Evolutionary conservation across 2,888 invertebrate species (phyloP).

Genomic region (Yponomeuta plumbellus): DNA sequence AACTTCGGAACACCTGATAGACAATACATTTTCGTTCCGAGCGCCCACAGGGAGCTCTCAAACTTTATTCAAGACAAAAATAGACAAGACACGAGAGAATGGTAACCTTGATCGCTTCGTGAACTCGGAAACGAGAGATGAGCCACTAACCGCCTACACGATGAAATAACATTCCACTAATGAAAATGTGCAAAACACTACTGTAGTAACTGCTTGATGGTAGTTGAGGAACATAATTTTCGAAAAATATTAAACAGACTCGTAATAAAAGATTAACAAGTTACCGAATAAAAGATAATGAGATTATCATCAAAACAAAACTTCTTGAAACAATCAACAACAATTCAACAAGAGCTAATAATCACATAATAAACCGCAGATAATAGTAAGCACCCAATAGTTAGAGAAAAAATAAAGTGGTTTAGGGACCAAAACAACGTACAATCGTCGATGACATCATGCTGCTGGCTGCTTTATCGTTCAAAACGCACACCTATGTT

Average conservation of each 20-base stretch:
- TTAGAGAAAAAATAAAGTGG: neutral
- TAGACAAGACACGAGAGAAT: constrained; percentile 10
- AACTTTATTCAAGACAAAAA: constrained; percentile 12
- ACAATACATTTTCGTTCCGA: neutral
- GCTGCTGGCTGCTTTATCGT: neutral
- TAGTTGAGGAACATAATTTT: neutral
- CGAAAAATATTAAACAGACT: neutral
- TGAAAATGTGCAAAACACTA: neutral
- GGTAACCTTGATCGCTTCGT: constrained; percentile 17
- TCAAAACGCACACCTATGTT: neutral
- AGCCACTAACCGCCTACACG: constrained; percentile 6
- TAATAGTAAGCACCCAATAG: neutral
- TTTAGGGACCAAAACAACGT: neutral
- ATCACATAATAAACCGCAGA: neutral
- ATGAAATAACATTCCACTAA: neutral
- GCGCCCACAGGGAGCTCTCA: neutral
- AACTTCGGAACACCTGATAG: neutral
- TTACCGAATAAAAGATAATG: neutral
- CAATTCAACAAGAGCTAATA: neutral
- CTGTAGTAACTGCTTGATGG: neutral
- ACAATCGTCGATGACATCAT: constrained; percentile 12
- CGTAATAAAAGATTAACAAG: neutral
- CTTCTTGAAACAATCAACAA: neutral
- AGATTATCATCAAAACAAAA: neutral
- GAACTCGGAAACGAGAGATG: constrained; percentile 15